Percentiles rank a stretch among this genome's conserved stretches.
phyloP scores from a whole-genome alignment of 2,113 vertebrate genomes.

The Trichechus manatus region DNA sequence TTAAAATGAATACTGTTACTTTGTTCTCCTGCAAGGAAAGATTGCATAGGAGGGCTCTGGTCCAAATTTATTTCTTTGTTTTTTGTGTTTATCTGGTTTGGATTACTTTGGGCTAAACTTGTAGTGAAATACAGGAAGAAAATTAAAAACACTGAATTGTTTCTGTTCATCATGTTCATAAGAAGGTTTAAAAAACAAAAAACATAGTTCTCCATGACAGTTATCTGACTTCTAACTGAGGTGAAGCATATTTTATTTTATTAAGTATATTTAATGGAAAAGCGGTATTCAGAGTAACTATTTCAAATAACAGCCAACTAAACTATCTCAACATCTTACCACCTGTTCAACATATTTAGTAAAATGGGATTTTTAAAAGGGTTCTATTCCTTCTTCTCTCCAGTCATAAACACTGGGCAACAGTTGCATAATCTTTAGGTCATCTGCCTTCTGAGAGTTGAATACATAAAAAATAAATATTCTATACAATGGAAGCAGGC shows the following conservation, averaged over 20 bases:
- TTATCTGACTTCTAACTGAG: neutral
- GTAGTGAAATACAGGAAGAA: neutral
- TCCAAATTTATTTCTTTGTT: neutral
- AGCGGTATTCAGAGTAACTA: neutral
- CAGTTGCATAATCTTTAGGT: neutral
- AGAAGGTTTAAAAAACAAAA: neutral
- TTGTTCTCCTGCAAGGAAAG: constrained; percentile 4
- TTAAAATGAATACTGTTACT: constrained; percentile 30
- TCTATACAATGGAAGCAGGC: neutral
- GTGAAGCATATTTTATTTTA: constrained; percentile 29
- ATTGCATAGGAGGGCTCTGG: neutral
- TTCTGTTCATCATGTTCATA: neutral
- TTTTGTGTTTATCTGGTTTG: neutral
- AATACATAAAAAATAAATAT: constrained; percentile 56
- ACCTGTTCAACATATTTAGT: neutral
- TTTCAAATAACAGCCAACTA: neutral
- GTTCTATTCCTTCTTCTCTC: neutral
- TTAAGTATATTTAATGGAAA: constrained; percentile 44
- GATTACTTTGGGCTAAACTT: neutral
- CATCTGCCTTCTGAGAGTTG: neutral
- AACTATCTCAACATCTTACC: neutral
- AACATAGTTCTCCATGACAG: neutral
- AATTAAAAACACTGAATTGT: constrained; percentile 2
- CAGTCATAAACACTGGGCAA: neutral
- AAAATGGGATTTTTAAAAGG: neutral